These are phyloP conservation scores for Coreius guichenoti DNA, from an alignment of 2,797 vertebrate genomes.

Conservation along the genomic window DNA sequence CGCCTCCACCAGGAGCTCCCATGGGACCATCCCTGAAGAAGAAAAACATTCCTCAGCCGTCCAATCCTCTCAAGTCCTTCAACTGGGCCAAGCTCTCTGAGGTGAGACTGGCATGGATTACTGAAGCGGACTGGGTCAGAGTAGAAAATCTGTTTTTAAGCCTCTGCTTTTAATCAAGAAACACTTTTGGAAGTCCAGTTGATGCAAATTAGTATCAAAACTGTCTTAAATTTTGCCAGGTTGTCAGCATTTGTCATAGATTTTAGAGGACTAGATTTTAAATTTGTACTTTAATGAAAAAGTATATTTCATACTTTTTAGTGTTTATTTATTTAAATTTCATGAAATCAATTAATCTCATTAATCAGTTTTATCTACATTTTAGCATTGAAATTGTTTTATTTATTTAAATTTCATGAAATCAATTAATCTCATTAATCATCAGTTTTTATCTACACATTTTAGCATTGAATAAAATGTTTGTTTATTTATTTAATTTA, in stretches of 20 bases:
- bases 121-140: not conserved
- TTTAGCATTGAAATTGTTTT: too few relatives aligned
- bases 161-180: constrained; percentile 24
- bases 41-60: constrained; percentile 94
- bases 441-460: too few relatives aligned
- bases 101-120: constrained; percentile 74
- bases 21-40: constrained; percentile 84
- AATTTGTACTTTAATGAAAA: not conserved
- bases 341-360: not conserved
- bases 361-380: too few relatives aligned
- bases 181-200: not conserved
- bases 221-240: not conserved
- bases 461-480: not conserved
- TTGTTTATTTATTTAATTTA: not conserved
- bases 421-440: too few relatives aligned
- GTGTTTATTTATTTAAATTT: not conserved
- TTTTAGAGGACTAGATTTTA: too few relatives aligned
- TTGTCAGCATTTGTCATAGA: not conserved
- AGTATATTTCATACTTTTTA: not conserved
- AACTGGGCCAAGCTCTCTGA: constrained; percentile 97
- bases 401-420: too few relatives aligned
- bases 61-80: constrained; percentile 96
- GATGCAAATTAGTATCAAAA: not conserved
- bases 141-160: constrained; percentile 15
- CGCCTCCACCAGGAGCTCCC: constrained; percentile 89